Base-by-base conservation (phyloP, 2,888 invertebrate genomes). In the Thecophora atra region DNA sequence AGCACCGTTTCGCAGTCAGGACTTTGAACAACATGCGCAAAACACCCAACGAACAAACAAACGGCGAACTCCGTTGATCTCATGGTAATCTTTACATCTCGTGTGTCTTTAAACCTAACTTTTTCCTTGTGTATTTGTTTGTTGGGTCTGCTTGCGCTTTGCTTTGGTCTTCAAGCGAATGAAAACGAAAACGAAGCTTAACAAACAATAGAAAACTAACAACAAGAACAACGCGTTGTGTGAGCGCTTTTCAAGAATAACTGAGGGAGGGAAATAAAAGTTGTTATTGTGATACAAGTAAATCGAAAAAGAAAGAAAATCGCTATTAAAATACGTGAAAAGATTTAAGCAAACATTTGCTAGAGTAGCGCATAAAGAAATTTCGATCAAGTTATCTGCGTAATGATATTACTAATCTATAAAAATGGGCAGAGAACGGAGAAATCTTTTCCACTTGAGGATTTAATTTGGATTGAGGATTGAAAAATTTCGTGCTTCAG, bases 321-420 rank as follows among this genome's bases (percentile, higher is more conserved):
- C n/a, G n/a, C n/a, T n/a, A n/a, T n/a, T n/a, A 11, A 17, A 54
- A 13, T 1, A 24, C 54, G 21, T n/a, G 19, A 51, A n/a, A 47
- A 64, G 64, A 7, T 21, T 28, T 26, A 65, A 52, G 52, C 42
- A 44, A 17, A 60, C 24, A 26, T 19, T 21, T 42, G 15, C 17
- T 47, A 44, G 21, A 64, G 19, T 64, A 47, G 47, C 47, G 64
- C 47, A 26, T 64, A 26, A 21, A 64, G n/a, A 44, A 47, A 47
- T 24, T 21, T 7, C 63, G 17, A 37, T 47, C 1, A 4, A 47
- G 47, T n/a, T 47, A 37, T 37, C 11, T n/a, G n/a, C 37, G 37
- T 2, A 37, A 37, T 37, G 11, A 8, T 37, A 37, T 37, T 11
- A 6, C 7, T 11, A 37, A 37, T 8, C 37, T 37, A 37, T 37